Conservation (phyloP, 2,888 invertebrate genomes). For the Sinelater perroti region DNA sequence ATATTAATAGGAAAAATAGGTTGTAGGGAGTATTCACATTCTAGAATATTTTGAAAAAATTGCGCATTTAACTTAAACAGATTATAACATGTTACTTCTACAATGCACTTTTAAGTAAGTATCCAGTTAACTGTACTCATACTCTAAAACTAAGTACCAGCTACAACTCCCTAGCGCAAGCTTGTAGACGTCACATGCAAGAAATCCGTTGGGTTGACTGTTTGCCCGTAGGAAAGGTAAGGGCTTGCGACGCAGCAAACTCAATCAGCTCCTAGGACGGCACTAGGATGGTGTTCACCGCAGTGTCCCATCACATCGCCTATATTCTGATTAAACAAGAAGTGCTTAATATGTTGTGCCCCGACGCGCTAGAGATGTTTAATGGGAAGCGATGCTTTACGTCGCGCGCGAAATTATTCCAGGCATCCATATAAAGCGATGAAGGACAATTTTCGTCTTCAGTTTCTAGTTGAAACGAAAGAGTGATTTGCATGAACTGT, state of each 20-base stretch:
- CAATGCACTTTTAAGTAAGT: no score
- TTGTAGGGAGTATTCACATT: no score
- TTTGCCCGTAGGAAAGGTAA: conserved; percentile 10
- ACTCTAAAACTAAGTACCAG: no score
- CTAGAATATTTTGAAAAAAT: no score
- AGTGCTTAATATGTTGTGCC: conserved; percentile 46
- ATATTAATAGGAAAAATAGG: no score
- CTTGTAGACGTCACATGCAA: conserved; percentile 1
- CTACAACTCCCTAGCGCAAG: neutral
- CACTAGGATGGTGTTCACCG: conserved; percentile 48
- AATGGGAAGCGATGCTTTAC: conserved; percentile 36
- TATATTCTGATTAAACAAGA: conserved; percentile 49
- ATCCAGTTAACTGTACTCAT: no score
- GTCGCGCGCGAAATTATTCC: conserved; percentile 30
- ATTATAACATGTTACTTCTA: no score
- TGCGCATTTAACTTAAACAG: no score
- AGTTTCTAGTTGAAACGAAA: neutral
- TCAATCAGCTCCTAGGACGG: conserved; percentile 50
- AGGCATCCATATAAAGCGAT: conserved; percentile 21
- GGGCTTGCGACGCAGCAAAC: conserved; percentile 50
- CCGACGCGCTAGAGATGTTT: conserved; percentile 28
- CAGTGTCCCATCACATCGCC: conserved; percentile 50
- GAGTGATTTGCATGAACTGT: neutral
- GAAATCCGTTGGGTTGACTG: conserved; percentile 1
- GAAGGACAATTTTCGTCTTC: conserved; percentile 18